phyloP scores from a whole-genome alignment of 2,797 vertebrate species.

The Schizopygopsis malacanthus region DNA sequence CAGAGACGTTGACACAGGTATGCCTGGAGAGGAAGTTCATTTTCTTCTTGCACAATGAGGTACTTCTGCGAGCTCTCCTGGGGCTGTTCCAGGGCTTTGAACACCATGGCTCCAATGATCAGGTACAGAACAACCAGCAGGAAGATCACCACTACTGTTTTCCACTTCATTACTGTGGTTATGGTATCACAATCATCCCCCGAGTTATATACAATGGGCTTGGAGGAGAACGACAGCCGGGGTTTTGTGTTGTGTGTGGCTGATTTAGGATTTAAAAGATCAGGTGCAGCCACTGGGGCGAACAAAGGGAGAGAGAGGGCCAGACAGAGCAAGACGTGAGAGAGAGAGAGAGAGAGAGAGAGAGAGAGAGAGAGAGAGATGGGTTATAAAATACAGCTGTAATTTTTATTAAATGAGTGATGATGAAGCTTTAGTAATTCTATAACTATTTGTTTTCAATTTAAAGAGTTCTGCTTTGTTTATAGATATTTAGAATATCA shows the following conservation, averaged over 20 bases:
- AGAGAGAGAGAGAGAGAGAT: neutral
- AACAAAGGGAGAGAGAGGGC: conserved; percentile 34
- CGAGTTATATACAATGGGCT: conserved; percentile 86
- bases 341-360: neutral
- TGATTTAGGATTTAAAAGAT: conserved; percentile 96
- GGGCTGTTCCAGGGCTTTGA: conserved; percentile 93
- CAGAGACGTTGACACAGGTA: conserved; percentile 89
- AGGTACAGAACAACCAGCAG: conserved; percentile 94
- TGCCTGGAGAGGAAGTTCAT: conserved; percentile 90
- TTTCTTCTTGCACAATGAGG: conserved; percentile 93
- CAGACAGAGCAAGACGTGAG: conserved; percentile 1
- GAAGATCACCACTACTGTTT: conserved; percentile 94
- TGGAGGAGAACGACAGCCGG: conserved; percentile 94
- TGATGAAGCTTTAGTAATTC: neutral
- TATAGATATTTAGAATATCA: neutral
- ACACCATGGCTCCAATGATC: conserved; percentile 93
- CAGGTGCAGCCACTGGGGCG: conserved; percentile 93
- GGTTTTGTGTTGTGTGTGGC: conserved; percentile 96
- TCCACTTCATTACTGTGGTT: conserved; percentile 98
- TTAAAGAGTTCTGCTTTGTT: neutral
- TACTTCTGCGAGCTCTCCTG: conserved; percentile 91
- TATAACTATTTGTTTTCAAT: neutral
- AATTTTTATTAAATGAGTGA: neutral
- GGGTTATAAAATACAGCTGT: neutral
- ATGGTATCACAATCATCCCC: conserved; percentile 88